A percentile compares a stretch with the other conserved stretches of the same genome.
phyloP scores from a whole-genome alignment of 2,888 invertebrate species.

The Oxyteleia sp. region DNA sequence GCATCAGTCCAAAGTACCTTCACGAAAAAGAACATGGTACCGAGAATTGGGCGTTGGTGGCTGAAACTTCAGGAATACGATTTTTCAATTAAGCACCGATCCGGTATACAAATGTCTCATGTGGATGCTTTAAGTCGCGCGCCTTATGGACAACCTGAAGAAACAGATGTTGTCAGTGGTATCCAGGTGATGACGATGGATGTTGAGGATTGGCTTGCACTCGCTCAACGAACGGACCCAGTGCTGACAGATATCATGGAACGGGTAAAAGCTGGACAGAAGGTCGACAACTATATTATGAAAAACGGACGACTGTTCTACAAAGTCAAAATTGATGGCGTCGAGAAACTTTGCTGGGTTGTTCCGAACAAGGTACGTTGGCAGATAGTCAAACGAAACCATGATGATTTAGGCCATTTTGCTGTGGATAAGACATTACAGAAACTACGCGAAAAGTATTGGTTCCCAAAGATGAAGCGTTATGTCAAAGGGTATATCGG shows the following conservation, averaged over 20 bases:
- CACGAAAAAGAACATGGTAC: slow-evolving; percentile 77
- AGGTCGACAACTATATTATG: slow-evolving; percentile 29
- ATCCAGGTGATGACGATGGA: slow-evolving; percentile 39
- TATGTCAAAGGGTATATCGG: slow-evolving; percentile 85
- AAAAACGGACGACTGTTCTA: slow-evolving; percentile 11
- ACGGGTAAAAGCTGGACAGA: slow-evolving; percentile 41
- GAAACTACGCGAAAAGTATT: slow-evolving; percentile 82
- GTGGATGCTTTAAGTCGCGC: slow-evolving; percentile 76
- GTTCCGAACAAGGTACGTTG: slow-evolving; percentile 79
- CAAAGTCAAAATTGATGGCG: not conserved
- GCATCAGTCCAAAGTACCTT: slow-evolving; percentile 78
- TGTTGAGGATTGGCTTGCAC: slow-evolving; percentile 74
- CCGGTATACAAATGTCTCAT: slow-evolving; percentile 68
- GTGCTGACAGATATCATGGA: slow-evolving; percentile 58
- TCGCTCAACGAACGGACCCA: slow-evolving; percentile 69
- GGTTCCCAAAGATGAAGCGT: slow-evolving; percentile 84
- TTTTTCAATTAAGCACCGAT: slow-evolving; percentile 69
- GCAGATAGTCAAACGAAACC: slow-evolving; percentile 80
- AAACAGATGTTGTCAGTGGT: slow-evolving; percentile 12
- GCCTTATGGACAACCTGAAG: slow-evolving; percentile 42
- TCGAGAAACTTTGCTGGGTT: slow-evolving; percentile 75
- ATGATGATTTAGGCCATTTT: slow-evolving; percentile 85
- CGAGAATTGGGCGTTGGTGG: slow-evolving; percentile 81
- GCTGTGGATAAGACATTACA: slow-evolving; percentile 81
- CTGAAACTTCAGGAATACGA: slow-evolving; percentile 73